These are phyloP conservation scores for Enteromius viviparus DNA, from an alignment of 2,797 vertebrate species.

Conservation along the genomic window DNA sequence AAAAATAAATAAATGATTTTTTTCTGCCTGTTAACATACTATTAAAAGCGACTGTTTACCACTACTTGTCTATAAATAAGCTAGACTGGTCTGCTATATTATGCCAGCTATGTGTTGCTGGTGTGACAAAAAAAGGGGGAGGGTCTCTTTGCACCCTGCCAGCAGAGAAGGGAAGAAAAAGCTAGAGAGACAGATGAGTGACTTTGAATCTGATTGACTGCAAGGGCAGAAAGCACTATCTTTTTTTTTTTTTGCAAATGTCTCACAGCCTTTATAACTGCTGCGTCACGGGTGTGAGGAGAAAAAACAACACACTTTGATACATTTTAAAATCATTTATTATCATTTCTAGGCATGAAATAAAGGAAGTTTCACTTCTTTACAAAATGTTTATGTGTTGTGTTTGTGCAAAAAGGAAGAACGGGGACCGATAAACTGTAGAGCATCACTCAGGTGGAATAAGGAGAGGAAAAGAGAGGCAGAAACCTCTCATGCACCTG, in stretches of 20 bases:
- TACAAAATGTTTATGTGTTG: constrained; percentile 73
- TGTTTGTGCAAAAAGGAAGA: constrained; percentile 74
- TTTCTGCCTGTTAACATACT: constrained; percentile 48
- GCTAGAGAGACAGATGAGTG: constrained; percentile 43
- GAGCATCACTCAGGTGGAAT: constrained; percentile 59
- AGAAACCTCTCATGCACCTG: constrained; percentile 35
- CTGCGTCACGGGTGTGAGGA: background rate
- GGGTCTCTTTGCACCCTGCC: background rate
- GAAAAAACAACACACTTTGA: constrained; percentile 46
- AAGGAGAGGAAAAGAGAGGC: constrained; percentile 31
- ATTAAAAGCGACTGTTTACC: constrained; percentile 25
- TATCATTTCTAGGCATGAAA: constrained; percentile 74
- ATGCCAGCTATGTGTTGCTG: constrained; percentile 56
- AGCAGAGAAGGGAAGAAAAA: constrained; percentile 2
- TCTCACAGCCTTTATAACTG: background rate
- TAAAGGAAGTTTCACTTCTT: constrained; percentile 67
- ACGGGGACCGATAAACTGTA: constrained; percentile 65
- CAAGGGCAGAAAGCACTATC: constrained; percentile 22
- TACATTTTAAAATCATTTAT: constrained; percentile 74
- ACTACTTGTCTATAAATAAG: constrained; percentile 69
- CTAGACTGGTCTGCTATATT: constrained; percentile 51
- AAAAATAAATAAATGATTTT: background rate
- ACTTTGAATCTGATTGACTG: constrained; percentile 57
- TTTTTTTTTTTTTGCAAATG: background rate
- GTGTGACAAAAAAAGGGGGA: constrained; percentile 15